These are phyloP conservation scores for Callinectes sapidus DNA, from an alignment of 2,888 invertebrate genomes.

Conservation along the genomic window DNA sequence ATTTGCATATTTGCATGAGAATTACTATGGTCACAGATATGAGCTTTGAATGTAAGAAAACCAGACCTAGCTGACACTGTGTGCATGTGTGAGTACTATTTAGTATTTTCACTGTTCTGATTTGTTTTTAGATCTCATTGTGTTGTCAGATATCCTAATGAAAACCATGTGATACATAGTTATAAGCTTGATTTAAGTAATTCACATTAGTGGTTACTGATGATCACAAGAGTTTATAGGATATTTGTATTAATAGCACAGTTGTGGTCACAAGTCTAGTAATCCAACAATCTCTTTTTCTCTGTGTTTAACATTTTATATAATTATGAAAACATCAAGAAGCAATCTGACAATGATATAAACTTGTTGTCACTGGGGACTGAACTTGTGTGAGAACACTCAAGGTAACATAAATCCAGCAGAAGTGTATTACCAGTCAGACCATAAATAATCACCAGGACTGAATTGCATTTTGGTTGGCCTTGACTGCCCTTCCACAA, in stretches of 20 bases:
- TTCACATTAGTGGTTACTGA: not conserved
- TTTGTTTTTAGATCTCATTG: slow-evolving; percentile 4
- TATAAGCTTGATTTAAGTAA: not conserved
- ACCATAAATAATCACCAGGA: too few relatives aligned
- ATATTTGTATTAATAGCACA: not conserved
- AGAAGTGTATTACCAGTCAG: too few relatives aligned
- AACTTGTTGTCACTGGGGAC: too few relatives aligned
- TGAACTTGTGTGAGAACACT: too few relatives aligned
- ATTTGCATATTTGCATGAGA: not conserved
- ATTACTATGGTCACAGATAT: not conserved
- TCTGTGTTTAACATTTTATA: too few relatives aligned
- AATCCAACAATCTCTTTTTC: too few relatives aligned
- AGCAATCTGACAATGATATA: too few relatives aligned
- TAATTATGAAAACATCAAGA: too few relatives aligned
- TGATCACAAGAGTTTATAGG: not conserved
- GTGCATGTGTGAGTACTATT: not conserved
- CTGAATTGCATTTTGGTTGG: too few relatives aligned
- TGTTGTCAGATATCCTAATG: slow-evolving; percentile 9
- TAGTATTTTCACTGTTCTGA: not conserved
- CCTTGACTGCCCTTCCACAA: too few relatives aligned
- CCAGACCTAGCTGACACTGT: not conserved
- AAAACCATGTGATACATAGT: slow-evolving; percentile 15
- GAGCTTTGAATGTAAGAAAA: not conserved
- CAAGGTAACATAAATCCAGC: too few relatives aligned
- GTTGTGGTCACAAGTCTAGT: not conserved